phyloP scores from a whole-genome alignment of 2,888 invertebrate species.

The Drosophila cracens region DNA sequence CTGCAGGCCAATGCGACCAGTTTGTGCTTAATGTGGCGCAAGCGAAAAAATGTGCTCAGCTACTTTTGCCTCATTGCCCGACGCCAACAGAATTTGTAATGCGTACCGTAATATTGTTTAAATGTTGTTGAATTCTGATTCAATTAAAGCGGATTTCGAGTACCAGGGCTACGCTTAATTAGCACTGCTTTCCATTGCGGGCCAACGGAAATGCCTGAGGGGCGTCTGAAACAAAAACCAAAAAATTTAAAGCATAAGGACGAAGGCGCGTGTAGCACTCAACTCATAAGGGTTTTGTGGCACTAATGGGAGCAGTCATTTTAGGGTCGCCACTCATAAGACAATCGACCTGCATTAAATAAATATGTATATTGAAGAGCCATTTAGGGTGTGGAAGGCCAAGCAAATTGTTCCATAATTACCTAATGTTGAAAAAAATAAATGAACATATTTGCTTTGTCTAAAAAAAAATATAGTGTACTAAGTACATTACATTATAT shows the following conservation, averaged over 20 bases:
- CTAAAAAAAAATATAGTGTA: not conserved
- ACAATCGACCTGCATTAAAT: conserved; percentile 22
- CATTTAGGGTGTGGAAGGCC: not conserved
- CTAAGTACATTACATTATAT: not conserved
- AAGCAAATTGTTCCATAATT: not conserved
- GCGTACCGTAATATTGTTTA: conserved; percentile 60
- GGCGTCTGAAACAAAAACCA: conserved; percentile 18
- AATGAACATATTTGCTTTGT: not conserved
- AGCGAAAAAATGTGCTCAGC: conserved; percentile 57
- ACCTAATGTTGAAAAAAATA: not conserved
- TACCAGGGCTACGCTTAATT: conserved; percentile 66
- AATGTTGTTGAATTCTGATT: conserved; percentile 61
- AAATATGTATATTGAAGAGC: not conserved
- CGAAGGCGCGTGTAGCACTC: conserved; percentile 41
- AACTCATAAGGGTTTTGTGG: conserved; percentile 17
- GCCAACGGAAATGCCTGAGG: conserved; percentile 16
- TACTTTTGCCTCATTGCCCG: conserved; percentile 60
- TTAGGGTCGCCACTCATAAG: conserved; percentile 6
- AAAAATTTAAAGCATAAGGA: conserved; percentile 1
- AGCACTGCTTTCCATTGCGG: conserved; percentile 40
- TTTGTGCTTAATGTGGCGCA: conserved; percentile 75
- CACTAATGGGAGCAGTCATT: conserved; percentile 15
- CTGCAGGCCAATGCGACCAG: conserved; percentile 16
- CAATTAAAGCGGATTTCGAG: conserved; percentile 71
- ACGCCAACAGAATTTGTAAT: conserved; percentile 70